phyloP scores from a whole-genome alignment of 1,140 invertebrate species.

The Ostrea denselamellosa region DNA sequence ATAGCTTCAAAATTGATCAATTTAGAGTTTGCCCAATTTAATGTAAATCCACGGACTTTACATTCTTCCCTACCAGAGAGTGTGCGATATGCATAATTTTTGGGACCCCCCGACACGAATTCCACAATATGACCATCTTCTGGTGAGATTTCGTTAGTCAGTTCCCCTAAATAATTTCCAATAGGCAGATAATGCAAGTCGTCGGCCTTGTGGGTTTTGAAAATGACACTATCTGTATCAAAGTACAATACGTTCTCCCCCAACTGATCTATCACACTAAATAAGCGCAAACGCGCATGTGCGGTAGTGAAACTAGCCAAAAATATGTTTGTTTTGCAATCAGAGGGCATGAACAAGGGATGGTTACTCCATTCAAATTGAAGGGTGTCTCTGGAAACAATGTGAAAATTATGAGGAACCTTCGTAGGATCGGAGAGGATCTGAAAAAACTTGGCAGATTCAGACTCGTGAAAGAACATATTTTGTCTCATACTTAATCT shows the following conservation, averaged over 20 bases:
- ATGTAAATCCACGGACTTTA: constrained; percentile 57
- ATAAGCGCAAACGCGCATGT: constrained; percentile 76
- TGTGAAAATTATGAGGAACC: constrained; percentile 73
- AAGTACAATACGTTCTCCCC: too few relatives aligned
- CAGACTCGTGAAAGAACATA: constrained; percentile 50
- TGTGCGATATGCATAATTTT: constrained; percentile 46
- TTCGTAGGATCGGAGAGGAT: constrained; percentile 64
- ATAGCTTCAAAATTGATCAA: constrained; percentile 43
- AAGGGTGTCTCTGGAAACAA: constrained; percentile 54
- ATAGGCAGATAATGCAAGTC: too few relatives aligned
- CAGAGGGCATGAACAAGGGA: background rate
- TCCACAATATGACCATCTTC: too few relatives aligned
- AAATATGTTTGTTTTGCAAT: constrained; percentile 71
- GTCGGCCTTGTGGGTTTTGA: too few relatives aligned
- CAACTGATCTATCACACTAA: constrained; percentile 74
- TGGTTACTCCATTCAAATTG: constrained; percentile 48
- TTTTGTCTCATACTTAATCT: constrained; percentile 44
- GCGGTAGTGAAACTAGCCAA: constrained; percentile 76
- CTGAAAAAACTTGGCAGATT: constrained; percentile 63
- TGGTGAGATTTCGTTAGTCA: too few relatives aligned
- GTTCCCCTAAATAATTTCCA: too few relatives aligned
- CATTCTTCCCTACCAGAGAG: constrained; percentile 41
- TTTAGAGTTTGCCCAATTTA: constrained; percentile 38
- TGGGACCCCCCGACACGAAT: too few relatives aligned
- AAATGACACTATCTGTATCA: too few relatives aligned